Evolutionary conservation across 2,888 invertebrate genomes (phyloP), one percentile per base, ranked within the genome.

Genomic region (Carpatolechia fugitivella): DNA sequence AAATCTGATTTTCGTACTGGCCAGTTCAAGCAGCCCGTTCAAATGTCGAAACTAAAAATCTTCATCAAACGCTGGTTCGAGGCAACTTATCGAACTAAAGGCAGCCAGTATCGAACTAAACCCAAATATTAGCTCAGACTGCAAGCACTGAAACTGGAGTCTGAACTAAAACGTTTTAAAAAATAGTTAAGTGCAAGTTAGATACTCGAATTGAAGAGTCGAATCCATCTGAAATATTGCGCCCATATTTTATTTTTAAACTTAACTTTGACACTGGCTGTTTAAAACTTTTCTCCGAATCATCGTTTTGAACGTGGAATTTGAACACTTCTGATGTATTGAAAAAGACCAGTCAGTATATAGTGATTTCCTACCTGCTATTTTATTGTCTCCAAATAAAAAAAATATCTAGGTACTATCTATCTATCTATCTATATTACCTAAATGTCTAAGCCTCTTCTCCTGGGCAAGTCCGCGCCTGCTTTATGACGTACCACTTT

Each of bases 101-200:
- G n/a, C 35, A 14, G 14, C 13, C 18, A 44, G 41, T 20, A 47
- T 31, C 47, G 14, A 35, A 29, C 50, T 58, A 66, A 70, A 68
- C 57, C 63, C 69, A 69, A 74, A 72, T 72, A 72, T 74, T 72
- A 70, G 70, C 68, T 65, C 58, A 60, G 64, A 70, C 60, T 64
- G 63, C 60, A 66, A 64, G 66, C 65, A 63, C 69, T 68, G 63
- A 65, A 72, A 67, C 62, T 61, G 64, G 65, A 63, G 63, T 65
- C 64, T 60, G 62, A 62, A 41, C 18, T 10, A 14, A 18, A 41
- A 58, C 63, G 61, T 58, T 62, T 63, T 7, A 65, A 67, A 66
- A 61, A 64, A 54, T 48, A 57, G 58, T n/a, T 1, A 1, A 31
- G 11, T 10, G 6, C 6, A 7, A 11, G 31, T 31, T 6, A 31